These are phyloP conservation scores for Drosophila pseudotakahashii DNA, from an alignment of 2,888 invertebrate genomes.

Conservation along the genomic window DNA sequence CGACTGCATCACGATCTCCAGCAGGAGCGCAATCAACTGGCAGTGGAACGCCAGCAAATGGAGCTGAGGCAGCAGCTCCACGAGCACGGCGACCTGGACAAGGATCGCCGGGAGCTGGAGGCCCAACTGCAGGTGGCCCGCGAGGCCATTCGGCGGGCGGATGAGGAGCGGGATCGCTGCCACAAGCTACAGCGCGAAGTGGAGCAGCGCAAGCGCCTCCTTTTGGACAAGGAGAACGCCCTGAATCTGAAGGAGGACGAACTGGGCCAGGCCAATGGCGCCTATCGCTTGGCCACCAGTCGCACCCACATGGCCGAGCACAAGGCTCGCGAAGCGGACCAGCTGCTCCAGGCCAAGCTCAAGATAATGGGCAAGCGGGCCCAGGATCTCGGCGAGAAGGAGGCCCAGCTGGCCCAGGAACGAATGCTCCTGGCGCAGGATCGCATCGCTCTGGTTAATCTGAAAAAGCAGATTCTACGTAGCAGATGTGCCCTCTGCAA, in stretches of 20 bases:
- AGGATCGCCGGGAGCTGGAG: constrained; percentile 80
- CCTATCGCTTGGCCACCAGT: constrained; percentile 79
- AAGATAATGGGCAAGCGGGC: constrained; percentile 77
- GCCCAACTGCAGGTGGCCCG: constrained; percentile 82
- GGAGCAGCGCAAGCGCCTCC: constrained; percentile 81
- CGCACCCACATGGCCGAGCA: constrained; percentile 73
- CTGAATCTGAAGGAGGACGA: constrained; percentile 81
- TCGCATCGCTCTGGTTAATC: constrained; percentile 80
- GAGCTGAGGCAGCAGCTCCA: constrained; percentile 79
- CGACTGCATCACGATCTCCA: constrained; percentile 77
- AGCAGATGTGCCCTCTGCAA: constrained; percentile 83
- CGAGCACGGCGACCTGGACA: constrained; percentile 61
- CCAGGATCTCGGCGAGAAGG: constrained; percentile 81
- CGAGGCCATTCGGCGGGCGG: constrained; percentile 82
- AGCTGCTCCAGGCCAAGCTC: constrained; percentile 79
- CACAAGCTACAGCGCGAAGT: constrained; percentile 81
- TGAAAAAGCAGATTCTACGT: constrained; percentile 71
- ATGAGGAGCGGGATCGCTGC: constrained; percentile 82
- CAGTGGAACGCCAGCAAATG: constrained; percentile 79
- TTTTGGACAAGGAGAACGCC: constrained; percentile 80
- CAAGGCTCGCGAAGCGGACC: constrained; percentile 75
- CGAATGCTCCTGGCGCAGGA: constrained; percentile 81
- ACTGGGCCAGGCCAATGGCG: constrained; percentile 72
- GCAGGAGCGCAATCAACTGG: constrained; percentile 77
- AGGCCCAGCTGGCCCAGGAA: constrained; percentile 82